Base-by-base conservation (phyloP, 1,140 invertebrate genomes). In the Drosophila ficusphila region DNA sequence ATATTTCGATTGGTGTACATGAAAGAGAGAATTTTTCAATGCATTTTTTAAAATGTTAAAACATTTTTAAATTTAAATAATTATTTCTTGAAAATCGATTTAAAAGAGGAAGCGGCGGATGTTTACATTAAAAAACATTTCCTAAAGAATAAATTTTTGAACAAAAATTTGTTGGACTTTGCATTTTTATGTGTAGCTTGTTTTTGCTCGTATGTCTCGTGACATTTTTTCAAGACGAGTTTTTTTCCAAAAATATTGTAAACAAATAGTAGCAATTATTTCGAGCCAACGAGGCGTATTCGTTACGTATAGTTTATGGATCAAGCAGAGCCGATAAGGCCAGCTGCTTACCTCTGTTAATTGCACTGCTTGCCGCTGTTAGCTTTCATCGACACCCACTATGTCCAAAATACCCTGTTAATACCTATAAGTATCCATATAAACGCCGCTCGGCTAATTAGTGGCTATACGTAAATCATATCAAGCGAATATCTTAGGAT, bases 181-280 rank as follows among this genome's bases (percentile, higher is more conserved):
- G n/a, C n/a, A n/a, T 18, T 53, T 19, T 3, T 2, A 1, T 27
- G 29, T 58, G 21, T 23, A 8, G 4, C 14, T 6, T 7, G 12
- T 68, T 34, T 48, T 9, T 36, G 3, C 7, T 7, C 9, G 14
- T 16, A 46, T 18, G 25, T 18, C 14, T 29, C 31, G 4, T 39
- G 1, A 2, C n/a, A 27, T 19, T 52, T 72, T 56, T 57, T 56
- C 36, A 23, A 16, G 8, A 41, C 36, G 12, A 9, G 7, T 25
- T 61, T 58, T 53, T 47, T 39, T 34, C 0, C 1, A 33, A 31
- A 52, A 71, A 49, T 61, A 54, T 71, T 33, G 21, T 8, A 34
- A 52, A 62, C 69, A 53, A 72, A 61, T 34, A 11, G 11, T 16
- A 11, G 25, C 33, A 72, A 72, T 52, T 78, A 67, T 34, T 7